Conservation (phyloP, 2,113 vertebrate genomes). For the Odobenus rosmarus region DNA sequence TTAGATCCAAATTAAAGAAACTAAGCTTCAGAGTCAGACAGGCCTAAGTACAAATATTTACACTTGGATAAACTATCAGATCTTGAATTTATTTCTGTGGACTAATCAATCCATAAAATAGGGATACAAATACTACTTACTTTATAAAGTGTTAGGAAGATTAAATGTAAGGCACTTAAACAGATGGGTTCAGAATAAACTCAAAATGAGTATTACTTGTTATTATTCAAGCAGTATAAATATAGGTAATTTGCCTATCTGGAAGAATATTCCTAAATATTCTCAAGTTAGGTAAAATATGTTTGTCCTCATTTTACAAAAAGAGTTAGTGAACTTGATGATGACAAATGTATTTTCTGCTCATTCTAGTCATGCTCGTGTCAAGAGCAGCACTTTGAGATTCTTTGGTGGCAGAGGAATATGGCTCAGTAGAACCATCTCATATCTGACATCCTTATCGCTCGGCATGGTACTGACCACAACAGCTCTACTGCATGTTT, state of each 20-base stretch:
- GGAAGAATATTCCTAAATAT: neutral
- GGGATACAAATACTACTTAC: neutral
- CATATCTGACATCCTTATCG: too few relatives aligned
- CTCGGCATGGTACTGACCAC: neutral
- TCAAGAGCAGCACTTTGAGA: neutral
- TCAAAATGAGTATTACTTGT: neutral
- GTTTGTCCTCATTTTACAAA: neutral
- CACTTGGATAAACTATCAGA: neutral
- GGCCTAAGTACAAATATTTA: neutral
- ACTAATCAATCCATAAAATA: neutral
- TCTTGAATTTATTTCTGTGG: conserved; percentile 34
- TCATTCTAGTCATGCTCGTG: neutral
- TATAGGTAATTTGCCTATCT: neutral
- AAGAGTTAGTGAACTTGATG: neutral
- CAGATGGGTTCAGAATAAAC: neutral
- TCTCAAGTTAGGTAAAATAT: neutral
- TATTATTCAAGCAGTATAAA: neutral
- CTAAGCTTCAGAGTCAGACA: neutral
- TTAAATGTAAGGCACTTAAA: neutral
- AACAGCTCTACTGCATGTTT: neutral
- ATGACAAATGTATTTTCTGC: neutral
- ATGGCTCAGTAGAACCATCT: neutral
- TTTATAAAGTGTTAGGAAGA: neutral
- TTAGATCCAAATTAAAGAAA: neutral
- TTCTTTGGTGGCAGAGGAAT: neutral